Base-by-base conservation (phyloP, 2,113 vertebrate species). In the Apus apus region DNA sequence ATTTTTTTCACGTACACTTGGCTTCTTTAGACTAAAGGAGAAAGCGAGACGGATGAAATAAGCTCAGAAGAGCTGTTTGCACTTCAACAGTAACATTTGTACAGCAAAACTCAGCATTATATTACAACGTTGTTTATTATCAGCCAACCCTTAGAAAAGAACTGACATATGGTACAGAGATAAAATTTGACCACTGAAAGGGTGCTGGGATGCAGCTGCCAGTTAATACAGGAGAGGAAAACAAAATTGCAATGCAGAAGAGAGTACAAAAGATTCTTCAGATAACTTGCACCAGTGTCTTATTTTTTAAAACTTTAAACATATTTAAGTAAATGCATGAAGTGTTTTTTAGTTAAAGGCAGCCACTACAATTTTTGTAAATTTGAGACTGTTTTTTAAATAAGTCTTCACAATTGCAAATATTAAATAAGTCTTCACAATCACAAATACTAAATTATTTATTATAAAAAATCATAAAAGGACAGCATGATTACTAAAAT, bases 41-140 rank as follows among this genome's bases (percentile, higher is more conserved):
- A 89, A 87, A 60, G 26, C 0, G 0, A 94, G 23, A 36, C 2
- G 15, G 60, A 66, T 0, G 1, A 89, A 95, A 19, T 34, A n/a
- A 85, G 25, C 50, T 62, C 45, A 40, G 36, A 87, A 66, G 34
- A 90, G 66, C 32, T 74, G 13, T 54, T 51, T 88, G 75, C 48
- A 34, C 20, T 89, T 61, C 30, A 78, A 34, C 15, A 75, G 25
- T 23, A 70, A 53, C 9, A 36, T 77, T 84, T 87, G 71, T 60
- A 90, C 19, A 75, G 64, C 53, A 95, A 91, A 91, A 53, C 32
- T 51, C 40, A 68, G 45, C 3, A 17, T 58, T 84, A 7, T n/a
- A 64, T 60, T 53, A 58, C 58, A 54, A 50, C 27, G 7, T 29
- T 48, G 34, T 30, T 83, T 81, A 45, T 22, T 48, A 38, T 19